Percentiles rank a stretch among this genome's conserved stretches.
phyloP scores from a whole-genome alignment of 2,888 invertebrate genomes.

The Apamea crenata region DNA sequence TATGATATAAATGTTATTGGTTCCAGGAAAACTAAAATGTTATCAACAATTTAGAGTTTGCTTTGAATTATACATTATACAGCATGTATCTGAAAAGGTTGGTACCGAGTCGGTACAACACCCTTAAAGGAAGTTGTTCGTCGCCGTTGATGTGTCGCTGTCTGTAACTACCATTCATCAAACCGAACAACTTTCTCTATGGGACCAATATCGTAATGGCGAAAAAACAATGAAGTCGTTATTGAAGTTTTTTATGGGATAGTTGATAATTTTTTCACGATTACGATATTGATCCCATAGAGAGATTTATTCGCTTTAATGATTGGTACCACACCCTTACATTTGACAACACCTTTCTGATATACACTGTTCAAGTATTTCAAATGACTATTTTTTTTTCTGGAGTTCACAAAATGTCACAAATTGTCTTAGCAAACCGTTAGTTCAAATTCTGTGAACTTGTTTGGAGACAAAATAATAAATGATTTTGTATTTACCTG shows the following conservation, averaged over 20 bases:
- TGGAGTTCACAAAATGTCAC: background rate
- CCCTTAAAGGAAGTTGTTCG: background rate
- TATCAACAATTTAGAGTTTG: background rate
- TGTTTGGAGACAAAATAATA: background rate
- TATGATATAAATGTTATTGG: background rate
- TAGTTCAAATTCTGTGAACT: background rate
- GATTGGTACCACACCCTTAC: background rate
- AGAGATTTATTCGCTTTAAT: background rate
- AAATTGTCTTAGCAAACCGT: background rate
- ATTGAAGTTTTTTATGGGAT: no score
- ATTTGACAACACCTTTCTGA: background rate
- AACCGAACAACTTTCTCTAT: background rate
- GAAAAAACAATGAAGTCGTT: background rate
- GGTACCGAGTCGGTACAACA: background rate
- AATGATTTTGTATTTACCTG: conserved; percentile 76
- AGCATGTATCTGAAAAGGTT: background rate
- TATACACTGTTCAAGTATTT: background rate
- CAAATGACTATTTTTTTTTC: background rate
- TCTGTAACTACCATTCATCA: background rate
- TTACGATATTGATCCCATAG: background rate
- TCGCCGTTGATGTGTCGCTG: no score
- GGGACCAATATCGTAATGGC: background rate
- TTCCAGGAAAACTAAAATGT: background rate
- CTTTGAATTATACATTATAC: background rate
- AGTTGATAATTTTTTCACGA: background rate